Conservation (phyloP, 2,113 vertebrate species). For the Alectura lathami region DNA sequence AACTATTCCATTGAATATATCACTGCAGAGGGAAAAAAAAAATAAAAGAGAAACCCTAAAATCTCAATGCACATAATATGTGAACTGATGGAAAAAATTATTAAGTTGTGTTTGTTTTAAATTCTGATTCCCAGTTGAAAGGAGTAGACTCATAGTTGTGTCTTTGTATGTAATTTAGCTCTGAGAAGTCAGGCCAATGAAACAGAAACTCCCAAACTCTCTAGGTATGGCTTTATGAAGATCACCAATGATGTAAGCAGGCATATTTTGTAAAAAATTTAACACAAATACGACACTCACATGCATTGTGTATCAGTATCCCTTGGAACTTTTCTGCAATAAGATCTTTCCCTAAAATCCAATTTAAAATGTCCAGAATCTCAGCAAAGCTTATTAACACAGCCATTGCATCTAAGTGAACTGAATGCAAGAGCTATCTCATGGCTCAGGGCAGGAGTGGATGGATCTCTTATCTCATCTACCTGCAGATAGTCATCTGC, state of each 20-base stretch:
- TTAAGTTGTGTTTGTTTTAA: neutral
- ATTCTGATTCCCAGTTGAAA: neutral
- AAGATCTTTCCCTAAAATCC: neutral
- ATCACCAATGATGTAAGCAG: neutral
- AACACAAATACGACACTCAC: neutral
- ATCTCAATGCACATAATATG: neutral
- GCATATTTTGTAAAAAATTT: neutral
- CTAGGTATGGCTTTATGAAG: neutral
- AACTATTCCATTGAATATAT: neutral
- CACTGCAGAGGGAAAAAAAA: neutral
- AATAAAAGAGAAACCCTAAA: neutral
- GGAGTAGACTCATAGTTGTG: neutral
- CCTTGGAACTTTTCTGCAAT: neutral
- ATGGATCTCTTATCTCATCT: neutral
- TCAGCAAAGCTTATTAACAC: neutral
- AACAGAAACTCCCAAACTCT: neutral
- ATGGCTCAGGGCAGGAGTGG: neutral
- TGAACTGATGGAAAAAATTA: neutral
- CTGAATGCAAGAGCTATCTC: neutral
- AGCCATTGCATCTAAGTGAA: neutral
- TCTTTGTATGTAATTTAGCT: neutral
- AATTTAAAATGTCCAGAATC: neutral
- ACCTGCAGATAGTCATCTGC: neutral
- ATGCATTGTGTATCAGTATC: neutral
- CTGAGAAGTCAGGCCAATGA: accelerated